phyloP scores from a whole-genome alignment of 2,113 vertebrate species.

The Mystacornis crossleyi region DNA sequence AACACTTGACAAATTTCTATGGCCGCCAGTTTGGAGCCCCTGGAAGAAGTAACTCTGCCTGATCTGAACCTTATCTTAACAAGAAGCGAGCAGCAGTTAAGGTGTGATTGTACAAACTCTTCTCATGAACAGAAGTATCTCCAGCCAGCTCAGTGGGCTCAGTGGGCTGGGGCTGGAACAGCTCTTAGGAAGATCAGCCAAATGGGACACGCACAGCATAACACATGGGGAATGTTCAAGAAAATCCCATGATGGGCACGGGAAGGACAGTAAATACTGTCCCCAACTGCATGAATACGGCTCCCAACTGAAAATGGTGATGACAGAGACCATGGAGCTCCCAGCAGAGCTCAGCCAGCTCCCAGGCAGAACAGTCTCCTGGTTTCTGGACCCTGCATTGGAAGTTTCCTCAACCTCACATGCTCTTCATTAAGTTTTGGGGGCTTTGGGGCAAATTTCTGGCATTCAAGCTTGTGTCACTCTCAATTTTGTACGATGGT shows the following conservation, averaged over 20 bases:
- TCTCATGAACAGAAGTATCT: fast-evolving
- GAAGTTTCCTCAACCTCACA: not conserved
- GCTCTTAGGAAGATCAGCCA: not conserved
- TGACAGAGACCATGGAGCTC: fast-evolving
- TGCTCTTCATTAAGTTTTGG: not conserved
- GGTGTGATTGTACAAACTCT: not conserved
- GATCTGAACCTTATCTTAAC: not conserved
- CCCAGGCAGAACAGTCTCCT: not conserved
- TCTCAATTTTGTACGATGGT: not conserved
- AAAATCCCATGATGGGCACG: not conserved
- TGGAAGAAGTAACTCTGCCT: not conserved
- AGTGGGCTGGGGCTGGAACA: not conserved
- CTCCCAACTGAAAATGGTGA: not conserved
- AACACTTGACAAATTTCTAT: not conserved
- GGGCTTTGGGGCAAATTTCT: not conserved
- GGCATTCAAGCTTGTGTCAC: not conserved
- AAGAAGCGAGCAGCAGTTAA: not conserved
- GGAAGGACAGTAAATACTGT: not conserved
- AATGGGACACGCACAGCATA: not conserved
- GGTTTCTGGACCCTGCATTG: not conserved
- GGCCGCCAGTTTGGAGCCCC: not conserved
- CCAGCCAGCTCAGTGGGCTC: not conserved
- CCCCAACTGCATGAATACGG: not conserved
- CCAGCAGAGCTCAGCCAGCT: not conserved
- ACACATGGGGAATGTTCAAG: not conserved